Base-by-base conservation (phyloP, 2,113 vertebrate genomes). In the Piaya cayana region DNA sequence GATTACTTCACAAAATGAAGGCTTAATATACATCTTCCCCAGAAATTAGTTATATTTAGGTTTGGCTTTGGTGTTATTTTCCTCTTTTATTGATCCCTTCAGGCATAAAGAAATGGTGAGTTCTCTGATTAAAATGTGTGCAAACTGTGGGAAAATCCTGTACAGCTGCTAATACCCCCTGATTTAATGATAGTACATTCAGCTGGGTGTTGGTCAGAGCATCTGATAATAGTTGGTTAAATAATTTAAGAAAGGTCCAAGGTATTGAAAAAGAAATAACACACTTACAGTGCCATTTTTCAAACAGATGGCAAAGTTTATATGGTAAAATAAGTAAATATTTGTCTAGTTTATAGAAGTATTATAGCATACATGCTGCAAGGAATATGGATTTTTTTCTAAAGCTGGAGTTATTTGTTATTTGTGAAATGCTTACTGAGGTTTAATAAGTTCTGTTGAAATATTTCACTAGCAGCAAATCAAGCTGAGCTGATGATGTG, bases 241-340 rank as follows among this genome's bases (percentile, higher is more conserved):
- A 93, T 67, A 64, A 69, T 79, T 88, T 63, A 62, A 92, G 39
- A 80, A 92, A 95, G 30, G 34, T 90, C 23, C 42, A 67, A 59
- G n/a, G 8, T 42, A 62, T 30, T 50, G 49, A 32, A 87, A 90
- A 85, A 91, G 15, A 68, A 80, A 45, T 42, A 84, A 43, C 11
- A 81, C 59, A 76, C 16, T 82, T 69, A 75, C 27, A 77, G 72
- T 83, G 63, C 18, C 15, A 80, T 77, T 75, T 74, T 82, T 92
- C 42, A 86, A 94, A 85, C n/a, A 71, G 55, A 92, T 55, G 30
- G 18, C 36, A 80, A 95, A 84, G 19, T 60, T 97, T 96, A 95
- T 91, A 87, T 85, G 47, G 86, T 60, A 92, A 94, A 95, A 76
- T 22, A 75, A 79, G 50, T 82, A 87, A 97, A 70, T 84, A 90